Conservation (phyloP, 2,888 invertebrate species). For the Catonia carolina region DNA sequence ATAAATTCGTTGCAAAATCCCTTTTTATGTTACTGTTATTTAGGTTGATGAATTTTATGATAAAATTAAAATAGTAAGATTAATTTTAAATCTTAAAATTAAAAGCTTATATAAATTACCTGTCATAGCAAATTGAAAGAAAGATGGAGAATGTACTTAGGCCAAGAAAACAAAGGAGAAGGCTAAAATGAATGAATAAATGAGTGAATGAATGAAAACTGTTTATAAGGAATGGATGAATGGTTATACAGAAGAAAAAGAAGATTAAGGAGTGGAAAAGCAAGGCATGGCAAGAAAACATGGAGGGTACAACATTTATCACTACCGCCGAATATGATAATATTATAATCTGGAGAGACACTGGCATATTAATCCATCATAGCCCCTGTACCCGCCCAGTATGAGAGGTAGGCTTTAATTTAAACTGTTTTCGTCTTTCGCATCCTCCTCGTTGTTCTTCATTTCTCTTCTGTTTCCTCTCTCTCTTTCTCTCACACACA, state of each 20-base stretch:
- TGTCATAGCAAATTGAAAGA: no score
- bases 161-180: neutral
- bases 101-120: no score
- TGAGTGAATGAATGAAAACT: slow-evolving; percentile 1
- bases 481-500: neutral
- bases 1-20: no score
- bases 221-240: neutral
- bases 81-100: no score
- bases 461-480: slow-evolving; percentile 1
- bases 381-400: slow-evolving; percentile 1
- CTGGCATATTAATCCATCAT: slow-evolving; percentile 7
- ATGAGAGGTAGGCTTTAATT: slow-evolving; percentile 21
- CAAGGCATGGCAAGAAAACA: neutral
- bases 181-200: neutral
- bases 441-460: slow-evolving; percentile 22
- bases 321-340: slow-evolving; percentile 10
- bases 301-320: slow-evolving; percentile 4
- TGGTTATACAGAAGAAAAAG: neutral
- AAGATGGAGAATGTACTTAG: no score
- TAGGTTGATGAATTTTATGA: no score
- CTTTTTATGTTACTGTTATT: no score
- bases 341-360: slow-evolving; percentile 8
- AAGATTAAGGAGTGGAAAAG: neutral
- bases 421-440: slow-evolving; percentile 24
- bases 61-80: no score